Base-by-base conservation (phyloP, 1,140 invertebrate genomes). In the Eriosoma lanigerum region DNA sequence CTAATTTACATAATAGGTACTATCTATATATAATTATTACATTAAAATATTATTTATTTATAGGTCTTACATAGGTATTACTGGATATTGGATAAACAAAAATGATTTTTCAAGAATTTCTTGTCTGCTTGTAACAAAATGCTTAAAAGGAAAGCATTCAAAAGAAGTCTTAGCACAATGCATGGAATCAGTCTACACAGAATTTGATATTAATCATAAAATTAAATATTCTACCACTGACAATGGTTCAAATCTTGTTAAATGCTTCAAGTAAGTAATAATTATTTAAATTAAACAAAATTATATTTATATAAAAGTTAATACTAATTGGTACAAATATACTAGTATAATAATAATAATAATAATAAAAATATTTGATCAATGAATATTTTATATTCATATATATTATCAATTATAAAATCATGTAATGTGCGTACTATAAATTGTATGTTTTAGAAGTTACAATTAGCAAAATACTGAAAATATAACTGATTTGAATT, bases 31-130 rank as follows among this genome's bases (percentile, higher is more conserved):
- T n/a, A n/a, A n/a, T n/a, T n/a, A n/a, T n/a, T n/a, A n/a, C n/a
- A 38, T 38, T 38, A 38, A 38, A 38, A 38, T 38, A 38, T 38
- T 38, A 4, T 38, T 38, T 38, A 38, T 38, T 38, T 38, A 4
- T 38, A 58, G 54, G 21, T 58, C 54, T 13, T 58, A 58, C 3
- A 58, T 58, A 12, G 54, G 54, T 24, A 58, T 58, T 24, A 58
- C 54, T 24, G 9, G 21, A 12, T 21, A 58, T 58, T 58, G 54
- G 54, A 24, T 58, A 58, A 26, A 58, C 21, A 58, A 60, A 29
- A 60, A 60, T 60, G 58, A 29, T 60, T 60, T 60, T 17, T 17
- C 58, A 29, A 60, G 58, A 60, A 29, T 60, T 60, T 60, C 26
- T 4, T 60, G 13, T 60, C 26, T 60, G 26, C 58, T 60, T 60